Evolutionary conservation across 64 coral and sea anemone genomes (phyloP).

Genomic region (Actinia equina): DNA sequence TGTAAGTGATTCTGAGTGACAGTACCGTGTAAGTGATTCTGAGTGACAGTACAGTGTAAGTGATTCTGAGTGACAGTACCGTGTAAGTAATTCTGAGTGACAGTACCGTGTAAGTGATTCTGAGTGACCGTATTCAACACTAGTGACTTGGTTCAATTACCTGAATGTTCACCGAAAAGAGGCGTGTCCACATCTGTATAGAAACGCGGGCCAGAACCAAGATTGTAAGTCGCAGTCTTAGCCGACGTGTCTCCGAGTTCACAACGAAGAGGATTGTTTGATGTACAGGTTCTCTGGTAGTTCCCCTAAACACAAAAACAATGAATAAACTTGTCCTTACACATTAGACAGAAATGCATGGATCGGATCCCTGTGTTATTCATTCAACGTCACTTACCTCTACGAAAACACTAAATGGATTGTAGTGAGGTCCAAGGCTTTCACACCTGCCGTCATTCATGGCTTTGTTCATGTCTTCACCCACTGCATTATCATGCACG

Average conservation of each 20-base stretch:
- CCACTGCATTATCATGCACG: constrained; percentile 76
- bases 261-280: constrained; percentile 70
- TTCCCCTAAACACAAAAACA: constrained; percentile 50
- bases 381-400: constrained; percentile 9
- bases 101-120: too few relatives aligned
- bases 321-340: too few relatives aligned
- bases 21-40: too few relatives aligned
- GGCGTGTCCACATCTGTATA: constrained; percentile 75
- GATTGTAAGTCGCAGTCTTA: constrained; percentile 54
- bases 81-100: too few relatives aligned
- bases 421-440: constrained; percentile 79
- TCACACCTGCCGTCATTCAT: constrained; percentile 43
- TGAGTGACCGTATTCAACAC: too few relatives aligned
- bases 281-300: constrained; percentile 65
- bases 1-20: too few relatives aligned
- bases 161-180: constrained; percentile 66
- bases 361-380: background rate
- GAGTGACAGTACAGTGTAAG: too few relatives aligned
- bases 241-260: constrained; percentile 87
- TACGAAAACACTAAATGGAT: constrained; percentile 77
- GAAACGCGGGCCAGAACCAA: constrained; percentile 64
- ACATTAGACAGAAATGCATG: too few relatives aligned
- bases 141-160: background rate
- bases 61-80: too few relatives aligned
- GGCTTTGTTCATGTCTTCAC: constrained; percentile 46